These are phyloP conservation scores for Prinia subflava DNA, from an alignment of 2,113 vertebrate species.

Conservation along the genomic window DNA sequence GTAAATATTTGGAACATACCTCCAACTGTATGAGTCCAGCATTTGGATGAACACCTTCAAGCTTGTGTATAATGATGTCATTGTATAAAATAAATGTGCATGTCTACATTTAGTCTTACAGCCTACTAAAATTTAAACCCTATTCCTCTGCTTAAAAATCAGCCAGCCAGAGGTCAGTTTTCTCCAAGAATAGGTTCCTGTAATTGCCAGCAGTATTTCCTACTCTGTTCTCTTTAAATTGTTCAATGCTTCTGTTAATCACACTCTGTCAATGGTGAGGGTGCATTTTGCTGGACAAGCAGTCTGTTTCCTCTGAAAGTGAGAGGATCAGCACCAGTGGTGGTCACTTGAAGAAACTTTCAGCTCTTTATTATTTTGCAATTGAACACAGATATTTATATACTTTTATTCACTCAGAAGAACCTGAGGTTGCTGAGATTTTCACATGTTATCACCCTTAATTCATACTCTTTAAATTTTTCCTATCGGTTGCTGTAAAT, in stretches of 20 bases:
- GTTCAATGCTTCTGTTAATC: background rate
- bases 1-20: background rate
- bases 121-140: background rate
- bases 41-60: background rate
- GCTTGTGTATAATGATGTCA: background rate
- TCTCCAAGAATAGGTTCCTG: background rate
- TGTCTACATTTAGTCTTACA: background rate
- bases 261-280: background rate
- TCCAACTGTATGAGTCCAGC: background rate
- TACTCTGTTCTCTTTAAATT: background rate
- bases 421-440: background rate
- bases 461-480: background rate
- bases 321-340: background rate
- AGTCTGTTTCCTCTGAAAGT: background rate
- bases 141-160: background rate
- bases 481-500: background rate
- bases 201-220: background rate
- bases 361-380: background rate
- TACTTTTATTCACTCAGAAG: background rate
- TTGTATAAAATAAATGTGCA: background rate
- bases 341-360: background rate
- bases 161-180: background rate
- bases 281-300: background rate
- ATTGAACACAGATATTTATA: background rate
- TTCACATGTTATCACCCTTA: background rate